Evolutionary conservation across 2,113 vertebrate genomes (phyloP), one percentile per base, ranked within the genome.

Genomic region (Chionodraco myersi): DNA sequence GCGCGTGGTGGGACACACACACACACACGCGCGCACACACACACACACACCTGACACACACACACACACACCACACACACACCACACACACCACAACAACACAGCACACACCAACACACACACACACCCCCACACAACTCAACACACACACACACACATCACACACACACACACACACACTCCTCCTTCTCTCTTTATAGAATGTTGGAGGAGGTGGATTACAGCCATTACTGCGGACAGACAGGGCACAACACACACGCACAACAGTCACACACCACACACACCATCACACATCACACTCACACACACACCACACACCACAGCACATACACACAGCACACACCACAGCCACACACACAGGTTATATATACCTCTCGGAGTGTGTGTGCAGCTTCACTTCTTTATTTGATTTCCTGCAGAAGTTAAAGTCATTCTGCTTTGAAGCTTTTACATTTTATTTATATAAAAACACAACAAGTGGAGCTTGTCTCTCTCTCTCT

Each of bases 1-100:
- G 67, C 60, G 66, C 66, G 52, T 72, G 66, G 14, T 54, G 53
- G 6, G 13, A 36, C 15, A 54, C 68, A 64, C 68, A 51, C 66
- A 21, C 21, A 21, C 21, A 21, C 21, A 21, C 21, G 1, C 21
- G 1, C 21, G 21, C 21, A 21, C 61, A 10, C 11, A 16, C 21
- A 21, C 21, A 21, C 21, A 21, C 21, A 21, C 21, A 63, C 75
- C n/a, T n/a, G n/a, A 15, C 60, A 54, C 71, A 45, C 72, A 63
- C 72, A 47, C 72, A 72, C 56, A 72, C 69, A 88, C 89, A 88
- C 88, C 88, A 48, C 59, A 58, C 61, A 10, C 11, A 16, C n/a
- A n/a, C n/a, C 26, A 59, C 26, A 36, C 30, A 36, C 58, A 36
- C 58, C n/a, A n/a, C n/a, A n/a, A n/a, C n/a, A n/a, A 59, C 58